Base-by-base conservation (phyloP, 2,113 vertebrate genomes). In the Petaurus breviceps region DNA sequence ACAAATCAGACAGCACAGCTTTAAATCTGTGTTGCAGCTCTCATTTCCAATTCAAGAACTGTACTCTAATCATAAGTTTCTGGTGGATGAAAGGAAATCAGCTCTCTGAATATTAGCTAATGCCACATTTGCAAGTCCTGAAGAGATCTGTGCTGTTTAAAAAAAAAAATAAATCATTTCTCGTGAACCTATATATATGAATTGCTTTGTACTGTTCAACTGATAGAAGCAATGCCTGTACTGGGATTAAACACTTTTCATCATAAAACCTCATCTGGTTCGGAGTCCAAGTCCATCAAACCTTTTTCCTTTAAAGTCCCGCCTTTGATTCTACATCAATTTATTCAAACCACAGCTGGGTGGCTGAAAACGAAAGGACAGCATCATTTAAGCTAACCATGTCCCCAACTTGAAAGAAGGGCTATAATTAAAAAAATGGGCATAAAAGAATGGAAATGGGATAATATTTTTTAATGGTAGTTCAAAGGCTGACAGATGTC, bases 181-280 rank as follows among this genome's bases (percentile, higher is more conserved):
- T 99, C 98, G 96, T 98, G 99, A 99, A 99, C 99, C 99, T 99
- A 98, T 99, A 98, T 99, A 99, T 99, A 98, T 98, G 99, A 99
- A 99, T 99, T 96, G 98, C 99, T 99, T 99, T 99, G 99, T 99
- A 99, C 99, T 99, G 98, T 98, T 98, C 98, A 96, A 98, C 98
- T 99, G 99, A 99, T 99, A 99, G 99, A 99, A 99, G 99, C 99
- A 99, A 99, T 99, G 99, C 99, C 99, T 99, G 99, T 99, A 99
- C 99, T 99, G 99, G 99, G 99, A 99, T 99, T 99, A 99, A 98
- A 99, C 99, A 98, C 99, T 99, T 99, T 99, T 99, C 99, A 99
- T 99, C 99, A 99, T 99, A 99, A 99, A 99, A 99, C 99, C 99
- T 99, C 99, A 99, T 99, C 99, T 99, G 99, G 99, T 99, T 99